Conservation (phyloP, 2,113 vertebrate species). For the Pelodiscus sinensis region DNA sequence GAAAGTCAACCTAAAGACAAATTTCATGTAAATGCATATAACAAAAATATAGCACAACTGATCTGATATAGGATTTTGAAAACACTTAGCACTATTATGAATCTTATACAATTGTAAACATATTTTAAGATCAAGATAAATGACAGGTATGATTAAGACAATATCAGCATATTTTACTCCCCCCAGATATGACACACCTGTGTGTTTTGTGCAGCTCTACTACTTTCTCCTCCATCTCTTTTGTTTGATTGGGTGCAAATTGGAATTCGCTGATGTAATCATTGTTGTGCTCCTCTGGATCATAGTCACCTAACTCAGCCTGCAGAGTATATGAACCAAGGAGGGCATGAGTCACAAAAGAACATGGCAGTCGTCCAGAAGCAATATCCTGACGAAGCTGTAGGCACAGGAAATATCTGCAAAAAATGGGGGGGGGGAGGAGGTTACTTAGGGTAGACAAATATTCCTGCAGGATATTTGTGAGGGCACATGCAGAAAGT, state of each 20-base stretch:
- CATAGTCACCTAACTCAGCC: conserved; percentile 93
- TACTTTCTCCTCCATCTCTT: conserved; percentile 97
- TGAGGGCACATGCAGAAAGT: neutral
- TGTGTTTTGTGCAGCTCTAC: conserved; percentile 94
- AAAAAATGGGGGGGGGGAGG: neutral
- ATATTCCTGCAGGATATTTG: neutral
- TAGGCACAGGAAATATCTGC: conserved; percentile 89
- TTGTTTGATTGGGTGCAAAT: conserved; percentile 91
- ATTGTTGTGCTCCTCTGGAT: conserved; percentile 84
- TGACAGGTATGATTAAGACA: neutral
- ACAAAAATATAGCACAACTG: neutral
- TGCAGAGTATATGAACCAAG: conserved; percentile 88
- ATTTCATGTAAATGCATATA: neutral
- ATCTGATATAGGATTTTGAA: no score
- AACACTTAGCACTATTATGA: neutral
- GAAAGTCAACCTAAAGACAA: neutral
- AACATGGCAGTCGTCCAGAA: conserved; percentile 86
- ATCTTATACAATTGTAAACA: neutral
- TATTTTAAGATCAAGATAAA: rapidly evolving
- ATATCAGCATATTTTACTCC: neutral
- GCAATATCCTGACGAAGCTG: conserved; percentile 88
- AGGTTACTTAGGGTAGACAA: neutral
- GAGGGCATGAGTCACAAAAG: conserved; percentile 88
- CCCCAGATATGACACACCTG: conserved; percentile 78
- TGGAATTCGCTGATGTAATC: conserved; percentile 89